phyloP scores from a whole-genome alignment of 2,797 vertebrate genomes.

The Protosalanx chinensis region DNA sequence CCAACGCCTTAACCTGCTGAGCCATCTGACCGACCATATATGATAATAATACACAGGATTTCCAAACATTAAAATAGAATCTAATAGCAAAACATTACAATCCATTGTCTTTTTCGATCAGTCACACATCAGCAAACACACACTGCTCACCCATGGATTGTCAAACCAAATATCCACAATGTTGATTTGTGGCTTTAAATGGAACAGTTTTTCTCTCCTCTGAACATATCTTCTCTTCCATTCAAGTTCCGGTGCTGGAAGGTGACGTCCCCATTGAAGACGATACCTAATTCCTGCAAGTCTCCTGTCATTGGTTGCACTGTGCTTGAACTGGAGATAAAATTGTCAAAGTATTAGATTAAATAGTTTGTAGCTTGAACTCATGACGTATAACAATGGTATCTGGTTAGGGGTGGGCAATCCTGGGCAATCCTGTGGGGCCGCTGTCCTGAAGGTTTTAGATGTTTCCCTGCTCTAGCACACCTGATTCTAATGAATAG shows the following conservation, averaged over 20 bases:
- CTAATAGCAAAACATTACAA: conserved; percentile 23
- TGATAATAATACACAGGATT: conserved; percentile 13
- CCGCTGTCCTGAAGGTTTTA: too few relatives aligned
- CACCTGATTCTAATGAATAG: too few relatives aligned
- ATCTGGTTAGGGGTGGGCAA: not conserved
- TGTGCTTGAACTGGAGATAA: conserved; percentile 47
- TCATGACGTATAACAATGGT: not conserved
- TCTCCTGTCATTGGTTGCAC: conserved; percentile 51
- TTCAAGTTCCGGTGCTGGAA: conserved; percentile 30
- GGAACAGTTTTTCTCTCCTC: conserved; percentile 41
- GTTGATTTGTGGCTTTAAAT: conserved; percentile 31
- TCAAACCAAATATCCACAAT: not conserved
- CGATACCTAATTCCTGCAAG: conserved; percentile 33
- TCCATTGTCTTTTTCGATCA: not conserved
- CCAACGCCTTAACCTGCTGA: too few relatives aligned
- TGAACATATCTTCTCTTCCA: conserved; percentile 28
- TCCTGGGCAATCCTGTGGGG: too few relatives aligned
- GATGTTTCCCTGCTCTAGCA: too few relatives aligned
- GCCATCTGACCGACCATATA: too few relatives aligned
- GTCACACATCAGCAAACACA: conserved; percentile 5
- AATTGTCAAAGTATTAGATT: not conserved
- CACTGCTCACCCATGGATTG: conserved; percentile 3
- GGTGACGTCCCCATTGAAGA: conserved; percentile 22
- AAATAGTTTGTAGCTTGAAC: not conserved
- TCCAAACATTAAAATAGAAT: conserved; percentile 18